Evolutionary conservation across 2,888 invertebrate genomes (phyloP).

Genomic region (Capitulum mitella): DNA sequence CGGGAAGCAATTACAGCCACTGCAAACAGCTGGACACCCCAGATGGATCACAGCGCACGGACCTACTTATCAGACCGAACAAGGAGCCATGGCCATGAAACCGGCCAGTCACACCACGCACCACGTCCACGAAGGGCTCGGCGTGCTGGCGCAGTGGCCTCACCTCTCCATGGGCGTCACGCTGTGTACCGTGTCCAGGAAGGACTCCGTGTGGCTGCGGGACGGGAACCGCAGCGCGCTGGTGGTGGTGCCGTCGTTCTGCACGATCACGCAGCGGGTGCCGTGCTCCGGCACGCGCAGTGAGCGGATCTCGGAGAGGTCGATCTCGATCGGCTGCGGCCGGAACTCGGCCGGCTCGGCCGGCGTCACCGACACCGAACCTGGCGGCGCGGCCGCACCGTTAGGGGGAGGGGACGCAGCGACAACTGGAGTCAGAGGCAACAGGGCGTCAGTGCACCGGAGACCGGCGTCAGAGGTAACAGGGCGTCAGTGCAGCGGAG

Average conservation of each 20-base stretch:
- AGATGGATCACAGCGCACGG: too few relatives aligned
- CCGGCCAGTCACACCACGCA: too few relatives aligned
- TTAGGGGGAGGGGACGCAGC: background rate
- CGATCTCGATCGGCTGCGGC: conserved; percentile 4
- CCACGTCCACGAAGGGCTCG: background rate
- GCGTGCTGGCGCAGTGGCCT: background rate
- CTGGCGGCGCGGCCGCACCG: too few relatives aligned
- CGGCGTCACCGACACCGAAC: background rate
- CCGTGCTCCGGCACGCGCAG: conserved; percentile 10
- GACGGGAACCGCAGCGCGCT: background rate
- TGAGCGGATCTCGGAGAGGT: conserved; percentile 11
- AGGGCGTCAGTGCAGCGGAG: background rate
- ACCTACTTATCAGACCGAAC: too few relatives aligned
- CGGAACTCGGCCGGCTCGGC: background rate
- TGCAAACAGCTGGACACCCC: too few relatives aligned
- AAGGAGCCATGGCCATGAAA: too few relatives aligned
- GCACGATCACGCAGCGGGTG: conserved; percentile 13
- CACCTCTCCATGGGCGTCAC: conserved; percentile 11
- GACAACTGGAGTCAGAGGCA: background rate
- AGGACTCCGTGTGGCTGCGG: background rate
- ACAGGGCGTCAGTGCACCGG: background rate
- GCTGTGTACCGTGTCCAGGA: conserved; percentile 10
- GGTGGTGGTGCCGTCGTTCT: conserved; percentile 13
- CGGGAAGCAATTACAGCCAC: too few relatives aligned
- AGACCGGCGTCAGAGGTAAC: background rate